Percentiles rank a stretch among this genome's conserved stretches.
phyloP scores from a whole-genome alignment of 2,113 vertebrate genomes.

The Astatotilapia flaviijosephi region DNA sequence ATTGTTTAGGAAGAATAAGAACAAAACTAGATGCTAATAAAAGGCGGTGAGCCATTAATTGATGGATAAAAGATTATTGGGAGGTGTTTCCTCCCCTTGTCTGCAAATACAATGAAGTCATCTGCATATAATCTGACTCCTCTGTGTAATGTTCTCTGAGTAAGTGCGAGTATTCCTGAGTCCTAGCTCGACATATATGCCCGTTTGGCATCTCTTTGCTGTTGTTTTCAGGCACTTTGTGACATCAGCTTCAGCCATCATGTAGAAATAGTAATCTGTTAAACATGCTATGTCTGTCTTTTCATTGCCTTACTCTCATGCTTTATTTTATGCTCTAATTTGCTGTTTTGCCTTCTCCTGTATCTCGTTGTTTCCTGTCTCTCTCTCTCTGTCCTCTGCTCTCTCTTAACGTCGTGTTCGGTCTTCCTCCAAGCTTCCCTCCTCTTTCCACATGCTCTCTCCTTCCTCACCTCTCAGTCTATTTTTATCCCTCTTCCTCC shows the following conservation, averaged over 20 bases:
- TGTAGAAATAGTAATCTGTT: background rate
- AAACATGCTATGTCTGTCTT: background rate
- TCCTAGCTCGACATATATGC: background rate
- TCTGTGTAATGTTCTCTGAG: background rate
- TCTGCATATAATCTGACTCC: background rate
- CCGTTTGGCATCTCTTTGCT: background rate
- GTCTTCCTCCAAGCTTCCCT: background rate
- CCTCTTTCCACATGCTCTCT: background rate
- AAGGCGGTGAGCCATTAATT: background rate
- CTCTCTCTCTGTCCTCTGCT: background rate
- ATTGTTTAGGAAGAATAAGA: background rate
- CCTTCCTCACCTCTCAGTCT: conserved; percentile 30
- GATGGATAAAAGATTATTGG: background rate
- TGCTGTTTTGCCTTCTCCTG: background rate
- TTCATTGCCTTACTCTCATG: background rate
- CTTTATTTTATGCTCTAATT: background rate
- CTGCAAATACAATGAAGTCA: background rate
- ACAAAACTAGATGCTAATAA: background rate
- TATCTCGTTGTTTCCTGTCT: background rate
- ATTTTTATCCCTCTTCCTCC: conserved; percentile 44
- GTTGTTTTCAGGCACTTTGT: background rate
- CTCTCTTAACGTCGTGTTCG: background rate
- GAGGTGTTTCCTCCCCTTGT: background rate
- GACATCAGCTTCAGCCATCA: background rate
- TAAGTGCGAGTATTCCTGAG: background rate